Evolutionary conservation across 2,888 invertebrate genomes (phyloP).

Genomic region (Pollenia angustigena): DNA sequence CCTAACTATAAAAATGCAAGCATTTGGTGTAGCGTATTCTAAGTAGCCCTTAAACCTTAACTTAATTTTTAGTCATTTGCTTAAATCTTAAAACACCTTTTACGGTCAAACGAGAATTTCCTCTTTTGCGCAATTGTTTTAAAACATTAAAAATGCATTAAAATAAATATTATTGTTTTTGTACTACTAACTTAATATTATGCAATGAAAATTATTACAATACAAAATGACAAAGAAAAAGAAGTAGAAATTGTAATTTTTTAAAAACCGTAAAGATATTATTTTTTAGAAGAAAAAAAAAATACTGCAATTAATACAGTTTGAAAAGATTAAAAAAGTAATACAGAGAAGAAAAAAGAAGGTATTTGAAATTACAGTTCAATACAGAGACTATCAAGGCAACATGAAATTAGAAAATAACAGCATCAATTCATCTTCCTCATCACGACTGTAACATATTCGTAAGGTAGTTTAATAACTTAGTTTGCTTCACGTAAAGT

Average conservation of each 20-base stretch:
- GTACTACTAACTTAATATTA: slow-evolving; percentile 12
- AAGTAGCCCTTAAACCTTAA: no score
- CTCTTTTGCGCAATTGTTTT: slow-evolving; percentile 6
- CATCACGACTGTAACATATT: slow-evolving; percentile 27
- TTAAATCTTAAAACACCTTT: not conserved
- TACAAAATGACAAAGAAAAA: slow-evolving; percentile 1
- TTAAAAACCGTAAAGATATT: slow-evolving; percentile 14
- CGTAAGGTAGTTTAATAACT: not conserved
- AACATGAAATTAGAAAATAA: not conserved
- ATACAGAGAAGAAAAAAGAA: not conserved
- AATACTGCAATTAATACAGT: not conserved
- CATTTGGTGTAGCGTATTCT: no score
- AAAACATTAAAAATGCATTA: slow-evolving; percentile 60
- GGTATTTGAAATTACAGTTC: not conserved
- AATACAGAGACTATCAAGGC: not conserved
- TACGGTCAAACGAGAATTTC: slow-evolving; percentile 39
- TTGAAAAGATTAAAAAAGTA: not conserved
- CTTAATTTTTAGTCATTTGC: no score
- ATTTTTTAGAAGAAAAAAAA: not conserved
- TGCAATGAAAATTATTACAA: slow-evolving; percentile 22
- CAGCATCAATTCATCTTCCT: slow-evolving; percentile 29
- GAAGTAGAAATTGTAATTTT: not conserved
- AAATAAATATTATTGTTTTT: slow-evolving; percentile 11
- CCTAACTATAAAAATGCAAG: no score
- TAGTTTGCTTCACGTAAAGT: slow-evolving; percentile 11